phyloP scores from a whole-genome alignment of 2,888 invertebrate genomes.

The Agrotis clavis region DNA sequence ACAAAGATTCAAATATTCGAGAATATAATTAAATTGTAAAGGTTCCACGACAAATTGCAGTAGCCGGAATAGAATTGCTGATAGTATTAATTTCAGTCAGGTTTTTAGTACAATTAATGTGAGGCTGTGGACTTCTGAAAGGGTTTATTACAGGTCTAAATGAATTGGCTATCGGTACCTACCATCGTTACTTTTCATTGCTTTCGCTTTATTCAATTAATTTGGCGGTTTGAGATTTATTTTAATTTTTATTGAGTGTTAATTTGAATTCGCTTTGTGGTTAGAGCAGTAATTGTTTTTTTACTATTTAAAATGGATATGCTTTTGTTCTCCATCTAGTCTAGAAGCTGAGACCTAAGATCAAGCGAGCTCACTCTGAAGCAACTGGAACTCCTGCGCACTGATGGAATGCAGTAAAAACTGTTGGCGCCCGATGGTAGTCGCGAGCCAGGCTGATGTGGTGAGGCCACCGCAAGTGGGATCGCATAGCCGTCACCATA shows the following conservation, averaged over 20 bases:
- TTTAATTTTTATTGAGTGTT: slow-evolving; percentile 55
- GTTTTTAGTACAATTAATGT: slow-evolving; percentile 79
- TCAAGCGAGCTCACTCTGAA: no score
- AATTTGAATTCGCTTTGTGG: slow-evolving; percentile 21
- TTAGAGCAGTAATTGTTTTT: background rate
- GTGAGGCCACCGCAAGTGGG: no score
- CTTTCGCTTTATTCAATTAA: slow-evolving; percentile 71
- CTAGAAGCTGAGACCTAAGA: no score
- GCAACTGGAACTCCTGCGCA: no score
- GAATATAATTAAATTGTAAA: slow-evolving; percentile 81
- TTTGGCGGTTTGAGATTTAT: slow-evolving; percentile 63
- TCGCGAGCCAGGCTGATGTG: no score
- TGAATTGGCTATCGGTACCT: slow-evolving; percentile 74
- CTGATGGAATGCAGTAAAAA: no score
- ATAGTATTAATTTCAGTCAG: slow-evolving; percentile 81
- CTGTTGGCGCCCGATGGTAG: no score
- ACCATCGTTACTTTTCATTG: slow-evolving; percentile 74
- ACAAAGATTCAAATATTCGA: slow-evolving; percentile 74
- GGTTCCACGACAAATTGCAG: slow-evolving; percentile 80
- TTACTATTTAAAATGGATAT: no score
- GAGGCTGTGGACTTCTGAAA: slow-evolving; percentile 70
- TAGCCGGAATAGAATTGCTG: slow-evolving; percentile 70
- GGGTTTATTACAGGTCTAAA: slow-evolving; percentile 75
- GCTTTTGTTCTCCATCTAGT: no score
- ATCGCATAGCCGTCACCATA: no score